Percentiles rank a stretch among this genome's conserved stretches.
phyloP scores from a whole-genome alignment of 2,888 invertebrate species.

The Abrostola tripartita region DNA sequence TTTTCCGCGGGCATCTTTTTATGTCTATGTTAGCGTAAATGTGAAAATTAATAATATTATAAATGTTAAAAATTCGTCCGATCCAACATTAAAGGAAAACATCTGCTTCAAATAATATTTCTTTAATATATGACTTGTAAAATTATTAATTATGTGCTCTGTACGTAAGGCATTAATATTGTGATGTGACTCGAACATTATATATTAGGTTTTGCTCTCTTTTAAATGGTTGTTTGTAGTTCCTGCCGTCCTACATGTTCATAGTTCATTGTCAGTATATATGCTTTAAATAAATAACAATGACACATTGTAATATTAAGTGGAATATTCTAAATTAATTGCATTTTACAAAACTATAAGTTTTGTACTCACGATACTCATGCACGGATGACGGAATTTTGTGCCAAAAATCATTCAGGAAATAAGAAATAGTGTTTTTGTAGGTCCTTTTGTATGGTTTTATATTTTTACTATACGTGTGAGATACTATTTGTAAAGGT shows the following conservation, averaged over 20 bases:
- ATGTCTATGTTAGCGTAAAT: slow-evolving; percentile 27
- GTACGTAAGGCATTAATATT: slow-evolving; percentile 29
- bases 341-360: slow-evolving; percentile 48
- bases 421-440: slow-evolving; percentile 11
- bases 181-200: slow-evolving; percentile 23
- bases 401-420: slow-evolving; percentile 53
- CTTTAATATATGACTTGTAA: slow-evolving; percentile 11
- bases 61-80: slow-evolving; percentile 8
- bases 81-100: slow-evolving; percentile 8
- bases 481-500: slow-evolving; percentile 4
- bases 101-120: slow-evolving; percentile 17
- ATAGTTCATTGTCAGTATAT: slow-evolving; percentile 44
- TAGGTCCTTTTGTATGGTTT: slow-evolving; percentile 1
- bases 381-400: slow-evolving; percentile 42
- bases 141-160: slow-evolving; percentile 28
- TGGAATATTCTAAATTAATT: slow-evolving; percentile 33
- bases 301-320: slow-evolving; percentile 26
- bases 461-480: slow-evolving; percentile 9
- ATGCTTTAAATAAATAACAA: slow-evolving; percentile 36
- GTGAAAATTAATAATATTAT: slow-evolving; percentile 21
- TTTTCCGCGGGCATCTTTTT: slow-evolving; percentile 4
- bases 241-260: slow-evolving; percentile 66
- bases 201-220: slow-evolving; percentile 55
- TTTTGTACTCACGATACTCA: slow-evolving; percentile 43
- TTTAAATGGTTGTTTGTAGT: slow-evolving; percentile 67